Percentiles rank a stretch among this genome's conserved stretches.
phyloP scores from a whole-genome alignment of 2,888 invertebrate genomes.

The Dorcus hopei region DNA sequence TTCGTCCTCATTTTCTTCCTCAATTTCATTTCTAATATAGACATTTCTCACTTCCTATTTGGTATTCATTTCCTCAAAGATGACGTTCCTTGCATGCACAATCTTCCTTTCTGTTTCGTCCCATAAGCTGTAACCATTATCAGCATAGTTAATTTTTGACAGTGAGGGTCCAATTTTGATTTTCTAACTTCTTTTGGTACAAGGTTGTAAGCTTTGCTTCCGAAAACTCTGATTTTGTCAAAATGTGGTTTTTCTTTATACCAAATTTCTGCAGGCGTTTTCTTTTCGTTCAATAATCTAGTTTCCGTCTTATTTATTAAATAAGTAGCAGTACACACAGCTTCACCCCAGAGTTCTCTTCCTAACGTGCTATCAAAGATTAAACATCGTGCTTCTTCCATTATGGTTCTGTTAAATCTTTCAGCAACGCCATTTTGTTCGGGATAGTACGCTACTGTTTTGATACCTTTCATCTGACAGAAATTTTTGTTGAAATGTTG shows the following conservation, averaged over 20 bases:
- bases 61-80: not conserved
- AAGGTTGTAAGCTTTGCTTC: too few relatives aligned
- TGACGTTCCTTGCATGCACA: not conserved
- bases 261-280: too few relatives aligned
- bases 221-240: too few relatives aligned
- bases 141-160: not conserved
- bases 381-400: not conserved
- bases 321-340: too few relatives aligned
- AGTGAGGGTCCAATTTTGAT: not conserved
- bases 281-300: too few relatives aligned
- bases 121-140: not conserved
- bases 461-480: slow-evolving; percentile 19
- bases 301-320: too few relatives aligned
- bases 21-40: not conserved
- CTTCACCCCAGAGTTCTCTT: too few relatives aligned
- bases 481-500: slow-evolving; percentile 13
- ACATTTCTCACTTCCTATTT: not conserved
- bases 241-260: too few relatives aligned
- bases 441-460: too few relatives aligned
- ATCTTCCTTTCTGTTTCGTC: not conserved
- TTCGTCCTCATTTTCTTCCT: not conserved
- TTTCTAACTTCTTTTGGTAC: not conserved
- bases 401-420: slow-evolving; percentile 12
- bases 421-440: too few relatives aligned
- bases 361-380: too few relatives aligned